Evolutionary conservation across 1,140 invertebrate genomes (phyloP).

Genomic region (Drosophila arawakana): DNA sequence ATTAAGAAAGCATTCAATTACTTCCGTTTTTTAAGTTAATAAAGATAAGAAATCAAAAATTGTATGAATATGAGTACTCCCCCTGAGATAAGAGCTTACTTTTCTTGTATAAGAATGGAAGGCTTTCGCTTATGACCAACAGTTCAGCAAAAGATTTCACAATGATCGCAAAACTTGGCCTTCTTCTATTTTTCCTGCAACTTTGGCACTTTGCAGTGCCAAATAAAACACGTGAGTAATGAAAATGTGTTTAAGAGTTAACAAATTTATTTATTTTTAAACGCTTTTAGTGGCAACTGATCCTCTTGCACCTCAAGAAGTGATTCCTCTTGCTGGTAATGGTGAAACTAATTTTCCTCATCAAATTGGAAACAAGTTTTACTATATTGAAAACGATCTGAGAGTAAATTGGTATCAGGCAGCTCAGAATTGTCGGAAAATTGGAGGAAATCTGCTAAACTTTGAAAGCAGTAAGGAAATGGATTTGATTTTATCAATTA

Average conservation of each 20-base stretch:
- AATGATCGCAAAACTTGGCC: background rate
- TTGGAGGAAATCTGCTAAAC: constrained; percentile 18
- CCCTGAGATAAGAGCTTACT: background rate
- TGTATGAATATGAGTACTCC: background rate
- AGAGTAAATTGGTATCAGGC: constrained; percentile 22
- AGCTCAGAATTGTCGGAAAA: constrained; percentile 10
- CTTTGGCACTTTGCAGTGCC: background rate
- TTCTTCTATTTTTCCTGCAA: constrained; percentile 6
- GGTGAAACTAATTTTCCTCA: constrained; percentile 12
- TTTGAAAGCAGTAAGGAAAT: constrained; percentile 27
- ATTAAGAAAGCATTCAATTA: no score
- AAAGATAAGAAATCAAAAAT: background rate
- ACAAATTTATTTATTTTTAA: background rate
- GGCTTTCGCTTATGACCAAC: background rate
- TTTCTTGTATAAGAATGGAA: background rate
- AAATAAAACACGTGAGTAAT: constrained; percentile 14
- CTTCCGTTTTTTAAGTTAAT: background rate
- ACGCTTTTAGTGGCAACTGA: background rate
- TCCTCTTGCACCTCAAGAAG: background rate
- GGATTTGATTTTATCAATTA: background rate
- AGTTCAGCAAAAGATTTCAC: background rate
- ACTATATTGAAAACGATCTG: background rate
- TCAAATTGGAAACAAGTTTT: constrained; percentile 38
- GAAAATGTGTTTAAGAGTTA: background rate
- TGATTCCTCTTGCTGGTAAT: background rate